A percentile compares a stretch with the other conserved stretches of the same genome.
Evolutionary conservation across 2,113 vertebrate genomes (phyloP).

Genomic region (Channa argus): DNA sequence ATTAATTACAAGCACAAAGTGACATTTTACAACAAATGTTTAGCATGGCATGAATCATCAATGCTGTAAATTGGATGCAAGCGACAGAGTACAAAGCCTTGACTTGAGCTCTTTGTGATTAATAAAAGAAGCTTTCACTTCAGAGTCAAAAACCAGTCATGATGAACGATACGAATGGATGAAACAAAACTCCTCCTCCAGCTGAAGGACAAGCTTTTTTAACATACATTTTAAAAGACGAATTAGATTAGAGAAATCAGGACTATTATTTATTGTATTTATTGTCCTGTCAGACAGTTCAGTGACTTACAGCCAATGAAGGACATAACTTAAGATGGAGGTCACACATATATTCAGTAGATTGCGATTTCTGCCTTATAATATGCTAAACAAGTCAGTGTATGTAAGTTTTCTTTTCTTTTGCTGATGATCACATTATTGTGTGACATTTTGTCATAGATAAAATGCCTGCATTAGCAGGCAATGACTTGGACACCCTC

Average conservation of each 20-base stretch:
- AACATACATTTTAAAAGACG: conserved; percentile 63
- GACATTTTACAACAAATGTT: conserved; percentile 93
- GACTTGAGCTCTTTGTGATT: conserved; percentile 79
- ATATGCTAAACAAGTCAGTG: conserved; percentile 62
- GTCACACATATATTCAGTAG: conserved; percentile 57
- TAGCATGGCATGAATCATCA: conserved; percentile 89
- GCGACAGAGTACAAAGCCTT: conserved; percentile 80
- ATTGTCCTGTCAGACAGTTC: conserved; percentile 69
- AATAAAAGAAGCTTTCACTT: conserved; percentile 80
- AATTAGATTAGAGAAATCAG: conserved; percentile 68
- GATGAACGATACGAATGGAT: conserved; percentile 71
- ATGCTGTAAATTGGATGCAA: conserved; percentile 84
- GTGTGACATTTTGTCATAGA: conserved; percentile 76
- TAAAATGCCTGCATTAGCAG: conserved; percentile 75
- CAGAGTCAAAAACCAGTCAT: conserved; percentile 74
- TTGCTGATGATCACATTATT: conserved; percentile 75
- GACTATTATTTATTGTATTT: conserved; percentile 66
- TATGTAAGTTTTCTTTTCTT: conserved; percentile 74
- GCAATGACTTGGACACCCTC: conserved; percentile 80
- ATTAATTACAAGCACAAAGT: conserved; percentile 90
- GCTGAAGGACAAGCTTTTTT: conserved; percentile 75
- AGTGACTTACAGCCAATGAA: conserved; percentile 68
- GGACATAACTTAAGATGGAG: conserved; percentile 62
- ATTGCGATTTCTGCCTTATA: conserved; percentile 62
- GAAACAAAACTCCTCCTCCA: conserved; percentile 71